Percentiles rank a stretch among this genome's conserved stretches.
Conservation (phyloP, 1,140 invertebrate genomes). For the Drosophila albomicans region DNA sequence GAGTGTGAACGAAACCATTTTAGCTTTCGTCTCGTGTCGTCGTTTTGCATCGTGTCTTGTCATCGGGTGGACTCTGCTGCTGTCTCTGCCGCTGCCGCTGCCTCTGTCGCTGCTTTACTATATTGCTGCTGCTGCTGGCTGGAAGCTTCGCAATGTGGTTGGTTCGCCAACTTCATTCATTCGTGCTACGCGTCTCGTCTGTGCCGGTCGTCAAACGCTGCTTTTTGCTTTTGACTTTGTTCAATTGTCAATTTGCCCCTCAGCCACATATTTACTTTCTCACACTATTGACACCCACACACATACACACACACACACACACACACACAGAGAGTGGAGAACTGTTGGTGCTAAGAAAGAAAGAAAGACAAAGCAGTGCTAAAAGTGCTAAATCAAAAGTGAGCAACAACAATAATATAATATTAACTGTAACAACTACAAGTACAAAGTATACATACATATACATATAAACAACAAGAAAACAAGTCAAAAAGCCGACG, state of each 20-base stretch:
- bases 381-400: slow-evolving; percentile 37
- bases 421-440: slow-evolving; percentile 26
- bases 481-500: slow-evolving; percentile 38
- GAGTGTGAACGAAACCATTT: slow-evolving; percentile 7
- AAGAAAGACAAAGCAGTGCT: slow-evolving; percentile 61
- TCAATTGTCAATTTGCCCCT: slow-evolving; percentile 21
- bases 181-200: slow-evolving; percentile 72
- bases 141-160: slow-evolving; percentile 44
- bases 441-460: background rate
- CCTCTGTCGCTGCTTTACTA: slow-evolving; percentile 1
- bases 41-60: slow-evolving; percentile 34
- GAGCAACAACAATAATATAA: slow-evolving; percentile 40
- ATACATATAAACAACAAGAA: slow-evolving; percentile 8
- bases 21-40: slow-evolving; percentile 21
- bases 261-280: slow-evolving; percentile 20
- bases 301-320: slow-evolving; percentile 22
- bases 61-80: slow-evolving; percentile 21
- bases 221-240: slow-evolving; percentile 14
- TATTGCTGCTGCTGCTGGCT: slow-evolving; percentile 11
- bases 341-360: slow-evolving; percentile 60
- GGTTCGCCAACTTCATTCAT: slow-evolving; percentile 76
- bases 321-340: slow-evolving; percentile 25
- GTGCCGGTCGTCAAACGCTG: slow-evolving; percentile 66
- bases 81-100: background rate
- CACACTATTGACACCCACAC: slow-evolving; percentile 19